A percentile compares a stretch with the other conserved stretches of the same genome.
Conservation (phyloP, 2,113 vertebrate genomes). For the Erpornis zantholeuca region DNA sequence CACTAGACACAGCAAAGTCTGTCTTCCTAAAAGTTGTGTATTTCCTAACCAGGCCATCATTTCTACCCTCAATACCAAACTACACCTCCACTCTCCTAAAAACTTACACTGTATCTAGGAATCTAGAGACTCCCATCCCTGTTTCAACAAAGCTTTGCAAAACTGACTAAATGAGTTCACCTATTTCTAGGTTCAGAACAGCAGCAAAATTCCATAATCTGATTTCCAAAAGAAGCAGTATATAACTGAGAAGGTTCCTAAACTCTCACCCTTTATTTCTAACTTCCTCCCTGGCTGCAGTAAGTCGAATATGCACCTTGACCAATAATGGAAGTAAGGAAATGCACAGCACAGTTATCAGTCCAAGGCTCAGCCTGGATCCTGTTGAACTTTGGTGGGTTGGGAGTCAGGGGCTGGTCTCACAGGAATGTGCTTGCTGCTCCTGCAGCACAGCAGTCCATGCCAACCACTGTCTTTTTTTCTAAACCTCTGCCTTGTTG, state of each 20-base stretch:
- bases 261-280: neutral
- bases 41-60: neutral
- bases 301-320: neutral
- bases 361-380: neutral
- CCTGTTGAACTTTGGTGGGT: neutral
- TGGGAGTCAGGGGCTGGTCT: neutral
- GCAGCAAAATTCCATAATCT: neutral
- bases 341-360: neutral
- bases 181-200: neutral
- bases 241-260: neutral
- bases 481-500: neutral
- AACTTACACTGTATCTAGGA: neutral
- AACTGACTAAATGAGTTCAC: neutral
- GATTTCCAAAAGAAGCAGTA: neutral
- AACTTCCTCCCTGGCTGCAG: neutral
- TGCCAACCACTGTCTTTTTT: neutral
- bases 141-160: neutral
- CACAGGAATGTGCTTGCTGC: neutral
- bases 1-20: neutral
- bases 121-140: neutral
- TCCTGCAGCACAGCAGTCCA: neutral
- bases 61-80: neutral
- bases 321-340: neutral
- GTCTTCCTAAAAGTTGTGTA: neutral
- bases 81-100: neutral